Evolutionary conservation across 2,797 vertebrate species (phyloP).

Genomic region (Helicolenus hilgendorfi): DNA sequence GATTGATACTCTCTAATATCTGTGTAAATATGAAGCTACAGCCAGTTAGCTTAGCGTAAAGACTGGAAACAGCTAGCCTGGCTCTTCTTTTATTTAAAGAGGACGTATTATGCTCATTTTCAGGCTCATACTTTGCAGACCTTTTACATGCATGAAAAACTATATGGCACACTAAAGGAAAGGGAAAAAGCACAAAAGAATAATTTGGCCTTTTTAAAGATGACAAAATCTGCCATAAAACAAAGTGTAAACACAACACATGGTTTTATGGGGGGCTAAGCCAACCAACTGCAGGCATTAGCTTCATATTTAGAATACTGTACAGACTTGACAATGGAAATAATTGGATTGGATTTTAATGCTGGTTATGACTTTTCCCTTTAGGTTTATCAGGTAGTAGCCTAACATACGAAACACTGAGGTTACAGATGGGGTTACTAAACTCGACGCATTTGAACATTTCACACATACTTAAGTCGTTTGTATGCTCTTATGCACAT

Average conservation of each 20-base stretch:
- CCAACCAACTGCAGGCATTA: not conserved
- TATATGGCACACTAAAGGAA: too few species aligned
- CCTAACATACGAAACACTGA: not conserved
- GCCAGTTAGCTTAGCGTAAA: not conserved
- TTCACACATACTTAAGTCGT: slow-evolving; percentile 46
- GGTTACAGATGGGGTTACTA: not conserved
- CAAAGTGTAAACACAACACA: not conserved
- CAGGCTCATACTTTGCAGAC: too few species aligned
- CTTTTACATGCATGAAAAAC: too few species aligned
- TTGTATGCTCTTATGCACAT: slow-evolving; percentile 16
- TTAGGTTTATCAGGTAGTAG: not conserved
- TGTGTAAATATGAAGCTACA: not conserved
- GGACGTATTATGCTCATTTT: too few species aligned
- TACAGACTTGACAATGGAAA: not conserved
- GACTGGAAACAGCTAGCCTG: not conserved
- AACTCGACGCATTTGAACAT: not conserved
- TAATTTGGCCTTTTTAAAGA: not conserved
- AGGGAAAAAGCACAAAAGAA: too few species aligned
- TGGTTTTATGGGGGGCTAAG: not conserved
- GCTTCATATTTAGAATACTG: not conserved
- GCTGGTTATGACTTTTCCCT: not conserved
- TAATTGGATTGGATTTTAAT: not conserved
- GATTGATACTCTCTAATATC: not conserved
- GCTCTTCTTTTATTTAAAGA: not conserved
- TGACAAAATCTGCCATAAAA: not conserved